Evolutionary conservation across 2,113 vertebrate genomes (phyloP).

Genomic region (Chaetorhynchus papuensis): DNA sequence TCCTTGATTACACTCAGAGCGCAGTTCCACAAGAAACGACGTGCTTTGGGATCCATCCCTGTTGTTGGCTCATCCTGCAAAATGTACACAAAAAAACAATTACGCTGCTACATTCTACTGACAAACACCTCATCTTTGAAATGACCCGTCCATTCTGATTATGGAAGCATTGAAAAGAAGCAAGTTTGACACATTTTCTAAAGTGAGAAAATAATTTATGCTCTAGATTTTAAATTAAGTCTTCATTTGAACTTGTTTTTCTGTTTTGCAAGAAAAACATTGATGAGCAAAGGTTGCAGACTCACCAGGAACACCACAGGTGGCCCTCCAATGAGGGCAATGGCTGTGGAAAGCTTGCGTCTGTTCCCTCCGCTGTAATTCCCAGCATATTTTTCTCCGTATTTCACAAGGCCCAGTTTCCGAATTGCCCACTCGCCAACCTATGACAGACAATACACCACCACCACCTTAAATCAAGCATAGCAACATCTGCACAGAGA

Average conservation of each 20-base stretch:
- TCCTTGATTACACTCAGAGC: slow-evolving; percentile 91
- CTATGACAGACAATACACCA: slow-evolving; percentile 52
- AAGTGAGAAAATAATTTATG: not conserved
- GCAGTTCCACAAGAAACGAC: slow-evolving; percentile 93
- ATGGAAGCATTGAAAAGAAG: not conserved
- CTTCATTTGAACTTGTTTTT: not conserved
- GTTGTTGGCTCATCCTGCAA: slow-evolving; percentile 95
- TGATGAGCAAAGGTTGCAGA: not conserved
- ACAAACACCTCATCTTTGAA: not conserved
- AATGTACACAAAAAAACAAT: not conserved
- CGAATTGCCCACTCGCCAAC: slow-evolving; percentile 95
- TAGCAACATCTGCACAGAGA: not conserved
- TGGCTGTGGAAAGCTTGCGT: slow-evolving; percentile 96
- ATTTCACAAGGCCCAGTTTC: slow-evolving; percentile 91
- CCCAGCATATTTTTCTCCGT: slow-evolving; percentile 88
- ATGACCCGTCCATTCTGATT: not conserved
- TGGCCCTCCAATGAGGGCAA: slow-evolving; percentile 91
- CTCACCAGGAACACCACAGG: slow-evolving; percentile 97
- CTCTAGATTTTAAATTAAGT: not conserved
- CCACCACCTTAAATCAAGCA: not conserved
- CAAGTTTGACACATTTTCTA: not conserved
- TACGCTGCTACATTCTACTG: not conserved
- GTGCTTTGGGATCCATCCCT: slow-evolving; percentile 97
- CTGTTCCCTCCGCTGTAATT: slow-evolving; percentile 96
- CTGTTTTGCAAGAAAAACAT: not conserved